These are phyloP conservation scores for Cariama cristata DNA, from an alignment of 2,113 vertebrate species.

Conservation along the genomic window DNA sequence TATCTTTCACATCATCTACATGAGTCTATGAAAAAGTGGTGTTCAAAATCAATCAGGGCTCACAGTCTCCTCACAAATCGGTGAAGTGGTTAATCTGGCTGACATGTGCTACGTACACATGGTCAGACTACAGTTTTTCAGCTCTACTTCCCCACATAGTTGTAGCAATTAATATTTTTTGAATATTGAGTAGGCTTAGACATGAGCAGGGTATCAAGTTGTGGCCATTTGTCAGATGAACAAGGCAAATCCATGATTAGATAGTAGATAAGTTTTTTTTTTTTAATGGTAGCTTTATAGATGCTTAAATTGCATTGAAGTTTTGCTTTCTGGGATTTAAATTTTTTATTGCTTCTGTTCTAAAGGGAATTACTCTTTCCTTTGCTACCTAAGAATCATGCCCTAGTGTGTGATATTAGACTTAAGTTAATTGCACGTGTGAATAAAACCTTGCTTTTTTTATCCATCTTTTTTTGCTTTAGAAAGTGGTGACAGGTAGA, in stretches of 20 bases:
- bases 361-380: neutral
- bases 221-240: neutral
- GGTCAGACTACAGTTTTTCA: neutral
- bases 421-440: neutral
- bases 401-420: neutral
- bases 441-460: neutral
- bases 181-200: neutral
- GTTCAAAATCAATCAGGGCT: neutral
- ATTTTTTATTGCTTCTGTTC: neutral
- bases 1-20: neutral
- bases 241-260: neutral
- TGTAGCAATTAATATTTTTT: neutral
- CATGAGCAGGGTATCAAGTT: neutral
- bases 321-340: neutral
- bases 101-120: fast-evolving
- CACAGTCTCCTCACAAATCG: neutral
- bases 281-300: neutral
- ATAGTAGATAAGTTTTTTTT: neutral
- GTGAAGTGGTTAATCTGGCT: neutral
- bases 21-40: neutral
- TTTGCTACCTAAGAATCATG: neutral
- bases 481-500: neutral
- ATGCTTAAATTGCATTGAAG: neutral
- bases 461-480: neutral
- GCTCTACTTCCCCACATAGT: neutral